Conservation (phyloP, 64 coral and sea anemone genomes). For the Pachyseris speciosa region DNA sequence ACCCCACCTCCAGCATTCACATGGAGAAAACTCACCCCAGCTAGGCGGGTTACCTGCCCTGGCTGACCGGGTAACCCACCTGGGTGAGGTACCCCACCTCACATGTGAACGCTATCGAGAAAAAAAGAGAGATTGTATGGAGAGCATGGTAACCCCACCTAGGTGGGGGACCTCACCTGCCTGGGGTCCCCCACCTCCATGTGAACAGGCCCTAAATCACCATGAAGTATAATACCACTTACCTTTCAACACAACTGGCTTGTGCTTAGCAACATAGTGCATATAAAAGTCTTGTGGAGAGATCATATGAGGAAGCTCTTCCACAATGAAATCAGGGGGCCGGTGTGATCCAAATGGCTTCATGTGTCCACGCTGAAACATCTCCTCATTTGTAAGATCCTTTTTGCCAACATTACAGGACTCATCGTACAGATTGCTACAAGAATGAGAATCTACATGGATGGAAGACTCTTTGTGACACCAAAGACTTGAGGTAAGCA, state of each 20-base stretch:
- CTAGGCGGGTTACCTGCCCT: too few species aligned
- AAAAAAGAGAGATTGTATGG: neutral
- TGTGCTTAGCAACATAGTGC: conserved; percentile 98
- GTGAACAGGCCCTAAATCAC: too few species aligned
- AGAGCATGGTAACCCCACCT: too few species aligned
- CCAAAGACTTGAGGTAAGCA: neutral
- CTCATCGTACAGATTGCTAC: conserved; percentile 44
- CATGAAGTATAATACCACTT: neutral
- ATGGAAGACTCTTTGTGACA: conserved; percentile 16
- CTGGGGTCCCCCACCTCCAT: too few species aligned
- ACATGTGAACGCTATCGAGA: too few species aligned
- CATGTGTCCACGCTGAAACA: conserved; percentile 88
- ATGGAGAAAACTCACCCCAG: too few species aligned
- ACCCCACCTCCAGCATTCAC: too few species aligned
- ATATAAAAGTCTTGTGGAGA: conserved; percentile 98
- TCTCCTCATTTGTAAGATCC: conserved; percentile 72
- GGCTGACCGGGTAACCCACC: too few species aligned
- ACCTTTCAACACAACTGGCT: conserved; percentile 98
- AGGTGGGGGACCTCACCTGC: too few species aligned
- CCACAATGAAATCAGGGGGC: conserved; percentile 85
- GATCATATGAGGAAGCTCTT: conserved; percentile 93
- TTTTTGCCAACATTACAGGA: conserved; percentile 18
- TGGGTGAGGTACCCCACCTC: too few species aligned
- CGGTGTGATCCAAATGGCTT: conserved; percentile 99
- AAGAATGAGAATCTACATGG: conserved; percentile 39